Base-by-base conservation (phyloP, 2,113 vertebrate species). In the Antechinus stuartii region DNA sequence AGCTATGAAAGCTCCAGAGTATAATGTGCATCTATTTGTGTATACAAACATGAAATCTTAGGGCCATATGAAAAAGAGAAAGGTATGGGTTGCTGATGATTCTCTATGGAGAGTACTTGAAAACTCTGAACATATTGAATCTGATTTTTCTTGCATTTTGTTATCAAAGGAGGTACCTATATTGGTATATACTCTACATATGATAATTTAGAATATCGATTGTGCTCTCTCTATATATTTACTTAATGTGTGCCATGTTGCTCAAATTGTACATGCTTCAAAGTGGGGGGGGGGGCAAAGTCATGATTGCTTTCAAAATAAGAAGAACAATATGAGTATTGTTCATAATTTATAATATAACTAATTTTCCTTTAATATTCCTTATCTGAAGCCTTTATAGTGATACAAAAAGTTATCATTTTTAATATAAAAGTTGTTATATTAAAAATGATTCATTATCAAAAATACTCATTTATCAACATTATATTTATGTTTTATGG, bases 261-360 rank as follows among this genome's bases (percentile, higher is more conserved):
- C 35, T 42, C 68, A 84, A 76, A 42, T 22, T 76, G 68, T 16
- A 42, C 16, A 8, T 84, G 68, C n/a, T 84, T 84, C 5, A 42
- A 84, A 84, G 6, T 42, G 47, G 47, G 68, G 19, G 16, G 47
- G 2, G 47, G 68, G 19, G 16, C 8, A 84, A 42, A 42, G 11
- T 84, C 68, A 84, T 11, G 14, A 42, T 84, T 42, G 22, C 16
- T 84, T 84, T 84, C 42, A 42, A 84, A 84, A 84, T 42, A 84
- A 42, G 22, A 84, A 22, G 35, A n/a, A 84, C 35, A 84, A 42
- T 84, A 42, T 16, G 22, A 8, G 0, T 84, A 22, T n/a, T 76
- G 96, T 97, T 94, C 95, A 96, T 97, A 98, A 97, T 98, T 98
- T 97, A 97, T 98, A 96, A 98, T 98, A 97, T 97, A 92, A 97